Percentiles rank a stretch among this genome's conserved stretches.
These are phyloP conservation scores for Vespertilio murinus DNA, from an alignment of 2,797 vertebrate species.

Conservation along the genomic window DNA sequence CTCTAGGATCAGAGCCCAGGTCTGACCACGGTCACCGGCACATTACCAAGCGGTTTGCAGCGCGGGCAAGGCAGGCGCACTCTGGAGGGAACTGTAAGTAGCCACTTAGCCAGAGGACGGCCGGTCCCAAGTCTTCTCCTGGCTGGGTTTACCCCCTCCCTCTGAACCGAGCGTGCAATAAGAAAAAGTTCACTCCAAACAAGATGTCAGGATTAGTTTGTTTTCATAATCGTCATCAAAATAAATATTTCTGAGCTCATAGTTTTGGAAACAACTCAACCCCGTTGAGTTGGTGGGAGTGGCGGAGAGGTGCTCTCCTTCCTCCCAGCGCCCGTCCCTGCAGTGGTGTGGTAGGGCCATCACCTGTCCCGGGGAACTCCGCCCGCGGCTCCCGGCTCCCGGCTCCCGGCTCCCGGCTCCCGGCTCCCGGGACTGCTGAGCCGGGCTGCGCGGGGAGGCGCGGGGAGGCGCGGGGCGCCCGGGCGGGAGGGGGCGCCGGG, in stretches of 20 bases:
- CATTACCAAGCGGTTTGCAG: not conserved
- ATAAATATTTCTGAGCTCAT: not conserved
- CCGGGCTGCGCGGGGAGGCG: rapidly evolving
- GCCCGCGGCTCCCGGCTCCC: rapidly evolving
- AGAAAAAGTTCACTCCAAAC: not conserved
- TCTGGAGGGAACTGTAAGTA: not conserved
- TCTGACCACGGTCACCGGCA: not conserved
- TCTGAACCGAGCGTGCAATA: not conserved
- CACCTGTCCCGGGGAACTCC: rapidly evolving
- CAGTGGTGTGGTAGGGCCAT: not conserved
- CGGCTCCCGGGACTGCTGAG: rapidly evolving
- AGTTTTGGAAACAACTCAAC: not conserved
- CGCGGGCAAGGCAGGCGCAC: not conserved
- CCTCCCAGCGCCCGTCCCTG: too few species aligned
- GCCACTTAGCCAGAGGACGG: not conserved
- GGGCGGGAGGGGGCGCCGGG: rapidly evolving
- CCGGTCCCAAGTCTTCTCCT: not conserved
- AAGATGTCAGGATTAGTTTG: not conserved
- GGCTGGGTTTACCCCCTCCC: not conserved
- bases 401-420: rapidly evolving
- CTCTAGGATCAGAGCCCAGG: not conserved
- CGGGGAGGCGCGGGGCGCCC: not conserved
- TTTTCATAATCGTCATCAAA: not conserved
- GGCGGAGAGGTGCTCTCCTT: not conserved
- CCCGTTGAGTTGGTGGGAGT: rapidly evolving